Evolutionary conservation across 2,888 invertebrate species (phyloP), one percentile per base, ranked within the genome.

Genomic region (Ypsolopha scabrella): DNA sequence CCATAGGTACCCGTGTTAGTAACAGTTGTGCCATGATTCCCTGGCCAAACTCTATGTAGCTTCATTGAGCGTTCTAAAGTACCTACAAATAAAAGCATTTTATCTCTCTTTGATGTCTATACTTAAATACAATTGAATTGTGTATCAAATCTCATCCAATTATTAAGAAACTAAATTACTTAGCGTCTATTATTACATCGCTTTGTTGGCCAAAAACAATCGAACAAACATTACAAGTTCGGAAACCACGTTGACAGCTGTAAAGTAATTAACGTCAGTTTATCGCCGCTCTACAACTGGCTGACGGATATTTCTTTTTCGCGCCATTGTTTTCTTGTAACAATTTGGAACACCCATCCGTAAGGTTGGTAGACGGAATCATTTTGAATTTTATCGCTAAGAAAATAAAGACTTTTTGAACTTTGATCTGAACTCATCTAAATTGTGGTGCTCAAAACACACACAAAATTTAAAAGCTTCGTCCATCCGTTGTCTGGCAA

Each of bases 231-330:
- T 44, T 14, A 46, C 70, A 66, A 55, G 60, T 58, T 59, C 62
- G 62, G 68, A 64, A 68, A 69, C 66, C 66, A 60, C 63, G 60
- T 58, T 63, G 46, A 70, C 72, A 72, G 60, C 59, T 58, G 69
- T 70, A 72, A 68, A 69, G 73, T 79, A 79, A 81, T 83, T 81
- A 81, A 78, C 75, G 78, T 80, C 80, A 80, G 80, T 80, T 74
- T 75, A 80, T 81, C 78, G 72, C 72, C 77, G 72, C 69, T 66
- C 77, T 79, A 80, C 81, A 76, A 71, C 80, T 63, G 58, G 55
- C 57, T 35, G 37, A 48, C 36, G 43, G 38, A 45, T 63, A 68
- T 68, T 70, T 71, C 72, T 72, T 70, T 77, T 73, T 74, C 75
- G 66, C 71, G 67, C 71, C 69, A 72, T 67, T 73, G 65, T 70